Evolutionary conservation across 53 echinoderm and acorn worm species (phyloP).

Genomic region (Holothuria scabra): DNA sequence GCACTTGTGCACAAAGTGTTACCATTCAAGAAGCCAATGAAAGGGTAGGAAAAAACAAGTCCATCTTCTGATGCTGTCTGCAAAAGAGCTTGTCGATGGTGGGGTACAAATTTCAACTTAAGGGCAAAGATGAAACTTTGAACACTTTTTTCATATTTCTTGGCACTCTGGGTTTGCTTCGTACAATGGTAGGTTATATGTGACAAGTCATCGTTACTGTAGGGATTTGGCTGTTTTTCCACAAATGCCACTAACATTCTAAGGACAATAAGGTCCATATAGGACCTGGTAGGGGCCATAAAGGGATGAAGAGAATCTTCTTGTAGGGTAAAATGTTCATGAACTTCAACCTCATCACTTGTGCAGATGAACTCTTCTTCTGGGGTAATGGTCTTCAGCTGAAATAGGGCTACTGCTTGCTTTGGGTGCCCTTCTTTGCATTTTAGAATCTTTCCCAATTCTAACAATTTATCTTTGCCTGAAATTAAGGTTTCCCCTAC

Average conservation of each 20-base stretch:
- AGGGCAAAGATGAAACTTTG: slow-evolving; percentile 67
- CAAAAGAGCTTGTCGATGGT: slow-evolving; percentile 59
- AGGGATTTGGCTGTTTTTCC: slow-evolving; percentile 58
- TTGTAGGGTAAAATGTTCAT: slow-evolving; percentile 61
- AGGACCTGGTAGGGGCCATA: slow-evolving; percentile 85
- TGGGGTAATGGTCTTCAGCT: slow-evolving; percentile 66
- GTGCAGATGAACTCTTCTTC: slow-evolving; percentile 65
- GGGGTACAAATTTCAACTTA: slow-evolving; percentile 74
- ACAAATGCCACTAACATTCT: slow-evolving; percentile 68
- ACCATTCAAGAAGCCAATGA: slow-evolving; percentile 51
- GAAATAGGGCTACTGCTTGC: slow-evolving; percentile 64
- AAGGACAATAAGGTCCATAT: slow-evolving; percentile 83
- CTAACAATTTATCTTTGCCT: slow-evolving; percentile 58
- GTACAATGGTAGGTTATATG: slow-evolving; percentile 80
- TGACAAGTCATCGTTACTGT: slow-evolving; percentile 65
- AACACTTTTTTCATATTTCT: slow-evolving; percentile 66
- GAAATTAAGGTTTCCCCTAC: not conserved
- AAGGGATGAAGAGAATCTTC: slow-evolving; percentile 62
- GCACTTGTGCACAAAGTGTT: not conserved
- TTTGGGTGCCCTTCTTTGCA: slow-evolving; percentile 76
- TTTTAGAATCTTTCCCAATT: slow-evolving; percentile 64
- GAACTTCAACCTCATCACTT: slow-evolving; percentile 41
- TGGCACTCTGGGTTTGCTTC: slow-evolving; percentile 62
- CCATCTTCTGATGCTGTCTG: slow-evolving; percentile 58
- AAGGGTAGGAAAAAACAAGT: slow-evolving; percentile 64